Conservation (phyloP, 2,888 invertebrate species). For the Mechanitis mazaeus region DNA sequence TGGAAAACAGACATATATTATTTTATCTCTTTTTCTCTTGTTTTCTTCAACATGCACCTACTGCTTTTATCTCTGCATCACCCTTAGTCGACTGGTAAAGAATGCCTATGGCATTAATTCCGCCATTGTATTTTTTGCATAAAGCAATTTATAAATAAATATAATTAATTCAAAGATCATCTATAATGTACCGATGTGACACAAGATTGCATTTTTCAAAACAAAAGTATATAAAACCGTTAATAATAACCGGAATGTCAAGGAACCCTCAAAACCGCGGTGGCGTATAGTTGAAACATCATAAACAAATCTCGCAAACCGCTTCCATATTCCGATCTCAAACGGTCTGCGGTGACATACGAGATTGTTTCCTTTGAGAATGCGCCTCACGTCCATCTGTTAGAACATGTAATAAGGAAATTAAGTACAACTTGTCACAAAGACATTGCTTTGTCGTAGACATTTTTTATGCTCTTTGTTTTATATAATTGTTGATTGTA, state of each 20-base stretch:
- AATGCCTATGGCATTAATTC: too few relatives aligned
- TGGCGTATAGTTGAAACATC: slow-evolving; percentile 27
- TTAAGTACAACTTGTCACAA: slow-evolving; percentile 32
- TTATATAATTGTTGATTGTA: neutral
- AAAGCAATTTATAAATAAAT: too few relatives aligned
- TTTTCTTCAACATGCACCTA: too few relatives aligned
- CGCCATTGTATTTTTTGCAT: too few relatives aligned
- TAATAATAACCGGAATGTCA: slow-evolving; percentile 4
- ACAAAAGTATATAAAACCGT: too few relatives aligned
- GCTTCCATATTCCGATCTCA: slow-evolving; percentile 28
- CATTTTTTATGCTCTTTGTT: slow-evolving; percentile 15
- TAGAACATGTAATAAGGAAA: slow-evolving; percentile 25
- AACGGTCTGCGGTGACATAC: slow-evolving; percentile 30
- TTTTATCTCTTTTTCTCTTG: too few relatives aligned
- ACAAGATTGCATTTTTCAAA: neutral
- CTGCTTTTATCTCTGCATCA: too few relatives aligned
- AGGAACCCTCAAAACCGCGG: slow-evolving; percentile 21
- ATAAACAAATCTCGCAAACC: slow-evolving; percentile 28
- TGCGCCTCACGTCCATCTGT: slow-evolving; percentile 28
- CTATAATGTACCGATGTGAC: too few relatives aligned
- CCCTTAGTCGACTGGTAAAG: too few relatives aligned
- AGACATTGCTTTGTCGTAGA: slow-evolving; percentile 9
- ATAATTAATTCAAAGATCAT: too few relatives aligned
- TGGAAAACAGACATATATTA: too few relatives aligned
- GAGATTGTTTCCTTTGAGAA: slow-evolving; percentile 32